A percentile compares a stretch with the other conserved stretches of the same genome.
These are phyloP conservation scores for Eupithecia exiguata DNA, from an alignment of 2,888 invertebrate genomes.

Conservation along the genomic window DNA sequence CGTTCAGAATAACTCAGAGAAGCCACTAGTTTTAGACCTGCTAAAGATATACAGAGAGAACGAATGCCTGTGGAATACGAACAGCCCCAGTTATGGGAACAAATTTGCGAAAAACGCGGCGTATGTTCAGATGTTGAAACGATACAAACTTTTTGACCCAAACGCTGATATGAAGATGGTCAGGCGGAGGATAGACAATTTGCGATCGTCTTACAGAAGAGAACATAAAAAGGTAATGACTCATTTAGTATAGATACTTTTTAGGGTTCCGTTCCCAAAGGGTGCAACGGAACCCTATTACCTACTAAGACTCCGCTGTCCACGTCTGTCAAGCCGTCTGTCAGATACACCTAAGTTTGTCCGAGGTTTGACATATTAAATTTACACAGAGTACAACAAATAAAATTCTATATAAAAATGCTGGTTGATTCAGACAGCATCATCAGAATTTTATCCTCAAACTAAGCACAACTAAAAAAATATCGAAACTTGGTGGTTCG, in stretches of 20 bases:
- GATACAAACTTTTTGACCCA: slow-evolving; percentile 35
- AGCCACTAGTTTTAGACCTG: slow-evolving; percentile 31
- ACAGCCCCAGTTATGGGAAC: slow-evolving; percentile 31
- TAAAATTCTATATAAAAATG: no score
- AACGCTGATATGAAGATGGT: slow-evolving; percentile 32
- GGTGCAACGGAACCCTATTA: not conserved
- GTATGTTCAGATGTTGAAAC: slow-evolving; percentile 31
- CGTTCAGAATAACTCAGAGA: slow-evolving; percentile 27
- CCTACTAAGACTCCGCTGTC: not conserved
- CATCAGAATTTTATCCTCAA: not conserved
- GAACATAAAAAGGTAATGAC: slow-evolving; percentile 43
- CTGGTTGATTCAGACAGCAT: not conserved
- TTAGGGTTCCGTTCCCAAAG: not conserved
- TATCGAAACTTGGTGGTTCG: no score
- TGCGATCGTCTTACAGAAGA: slow-evolving; percentile 43
- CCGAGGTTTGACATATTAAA: no score
- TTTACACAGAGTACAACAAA: no score
- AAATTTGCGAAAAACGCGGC: slow-evolving; percentile 29
- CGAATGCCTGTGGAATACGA: slow-evolving; percentile 43
- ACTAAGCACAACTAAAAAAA: not conserved
- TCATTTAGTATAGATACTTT: not conserved
- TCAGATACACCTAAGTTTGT: no score
- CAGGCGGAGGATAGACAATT: slow-evolving; percentile 44
- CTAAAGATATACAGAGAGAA: slow-evolving; percentile 32
- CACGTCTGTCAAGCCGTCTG: not conserved